These are phyloP conservation scores for Hystrix cristata DNA, from an alignment of 2,113 vertebrate genomes.

Conservation along the genomic window DNA sequence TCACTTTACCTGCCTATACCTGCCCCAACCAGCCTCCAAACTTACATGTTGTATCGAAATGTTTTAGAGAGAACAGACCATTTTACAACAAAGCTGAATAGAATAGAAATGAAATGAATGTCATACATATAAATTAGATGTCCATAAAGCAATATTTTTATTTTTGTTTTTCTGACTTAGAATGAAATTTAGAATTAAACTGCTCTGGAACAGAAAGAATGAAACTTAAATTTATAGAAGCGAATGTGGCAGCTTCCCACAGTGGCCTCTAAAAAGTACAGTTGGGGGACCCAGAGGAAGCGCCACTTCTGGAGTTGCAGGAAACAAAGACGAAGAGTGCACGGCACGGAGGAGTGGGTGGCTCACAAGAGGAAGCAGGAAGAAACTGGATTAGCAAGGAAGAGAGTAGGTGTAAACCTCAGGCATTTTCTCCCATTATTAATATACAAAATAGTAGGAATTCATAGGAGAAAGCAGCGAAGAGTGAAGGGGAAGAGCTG, in stretches of 20 bases:
- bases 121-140: neutral
- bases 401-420: neutral
- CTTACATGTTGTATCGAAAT: neutral
- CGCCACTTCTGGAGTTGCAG: neutral
- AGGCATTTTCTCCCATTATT: neutral
- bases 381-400: neutral
- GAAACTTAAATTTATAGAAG: slow-evolving; percentile 10
- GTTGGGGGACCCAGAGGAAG: neutral
- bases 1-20: neutral
- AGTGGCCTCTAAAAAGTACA: neutral
- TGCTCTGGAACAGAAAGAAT: neutral
- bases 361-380: neutral
- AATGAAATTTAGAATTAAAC: neutral
- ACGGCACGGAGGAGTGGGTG: neutral
- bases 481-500: slow-evolving; percentile 11
- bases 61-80: neutral
- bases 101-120: neutral
- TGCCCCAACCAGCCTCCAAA: neutral
- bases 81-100: slow-evolving; percentile 37
- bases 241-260: neutral
- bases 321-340: neutral
- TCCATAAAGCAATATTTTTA: neutral
- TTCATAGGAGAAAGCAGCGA: neutral
- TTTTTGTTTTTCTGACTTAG: neutral
- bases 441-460: neutral